These are phyloP conservation scores for Umimayanthus chanpuru DNA, from an alignment of 92 coral and sea anemone species.

Conservation along the genomic window DNA sequence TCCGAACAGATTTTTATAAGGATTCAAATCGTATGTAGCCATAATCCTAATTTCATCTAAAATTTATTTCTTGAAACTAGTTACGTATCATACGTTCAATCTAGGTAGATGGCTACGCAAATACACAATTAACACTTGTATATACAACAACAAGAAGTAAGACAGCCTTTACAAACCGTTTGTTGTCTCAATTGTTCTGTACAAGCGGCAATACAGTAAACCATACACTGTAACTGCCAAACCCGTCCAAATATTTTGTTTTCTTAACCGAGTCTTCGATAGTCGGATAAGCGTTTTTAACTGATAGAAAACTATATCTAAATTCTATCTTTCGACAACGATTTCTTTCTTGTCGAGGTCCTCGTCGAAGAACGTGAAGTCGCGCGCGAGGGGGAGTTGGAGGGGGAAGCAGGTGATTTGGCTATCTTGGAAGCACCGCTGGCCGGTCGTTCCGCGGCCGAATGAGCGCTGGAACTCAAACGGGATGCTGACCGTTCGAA, in stretches of 20 bases:
- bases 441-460: slow-evolving; percentile 71
- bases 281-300: no score
- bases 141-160: not conserved
- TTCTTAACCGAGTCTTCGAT: not conserved
- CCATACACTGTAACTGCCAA: not conserved
- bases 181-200: not conserved
- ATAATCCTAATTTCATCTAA: not conserved
- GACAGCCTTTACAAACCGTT: not conserved
- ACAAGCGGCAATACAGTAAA: not conserved
- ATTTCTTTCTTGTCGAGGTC: slow-evolving; percentile 72
- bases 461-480: slow-evolving; percentile 73
- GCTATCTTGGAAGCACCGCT: slow-evolving; percentile 69
- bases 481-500: slow-evolving; percentile 96
- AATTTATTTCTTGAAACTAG: not conserved
- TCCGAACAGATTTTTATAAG: no score
- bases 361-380: slow-evolving; percentile 81
- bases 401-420: slow-evolving; percentile 64
- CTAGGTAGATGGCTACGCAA: not conserved
- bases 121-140: not conserved
- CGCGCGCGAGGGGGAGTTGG: slow-evolving; percentile 65
- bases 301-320: not conserved
- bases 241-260: not conserved
- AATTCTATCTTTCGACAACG: not conserved
- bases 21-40: no score
- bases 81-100: not conserved